These are phyloP conservation scores for Ametastegia equiseti DNA, from an alignment of 2,888 invertebrate species.

Conservation along the genomic window DNA sequence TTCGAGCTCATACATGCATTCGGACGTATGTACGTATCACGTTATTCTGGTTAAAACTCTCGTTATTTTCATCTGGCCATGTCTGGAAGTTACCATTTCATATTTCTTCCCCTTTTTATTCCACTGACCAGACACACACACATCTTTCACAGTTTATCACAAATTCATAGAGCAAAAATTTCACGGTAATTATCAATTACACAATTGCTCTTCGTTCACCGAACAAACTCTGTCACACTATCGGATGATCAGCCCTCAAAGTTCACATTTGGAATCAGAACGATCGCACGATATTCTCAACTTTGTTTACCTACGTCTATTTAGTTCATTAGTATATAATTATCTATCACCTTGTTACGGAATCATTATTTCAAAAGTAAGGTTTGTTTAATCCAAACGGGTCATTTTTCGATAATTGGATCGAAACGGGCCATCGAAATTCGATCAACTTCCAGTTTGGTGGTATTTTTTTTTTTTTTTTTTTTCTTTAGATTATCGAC, in stretches of 20 bases:
- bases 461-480: neutral
- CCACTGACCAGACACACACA: constrained; percentile 1
- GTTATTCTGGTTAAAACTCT: neutral
- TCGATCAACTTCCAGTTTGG: constrained; percentile 50
- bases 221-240: neutral
- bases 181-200: neutral
- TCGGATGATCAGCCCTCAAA: neutral
- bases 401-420: neutral
- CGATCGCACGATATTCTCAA: constrained; percentile 9
- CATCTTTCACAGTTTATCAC: constrained; percentile 7
- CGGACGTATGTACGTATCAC: constrained; percentile 16
- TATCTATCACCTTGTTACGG: constrained; percentile 17
- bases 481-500: neutral
- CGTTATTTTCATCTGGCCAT: neutral
- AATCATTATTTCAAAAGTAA: neutral
- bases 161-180: neutral
- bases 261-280: neutral
- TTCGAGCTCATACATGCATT: neutral
- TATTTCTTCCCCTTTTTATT: constrained; percentile 14
- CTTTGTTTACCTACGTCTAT: constrained; percentile 30
- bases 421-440: neutral
- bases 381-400: neutral
- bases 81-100: neutral
- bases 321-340: constrained; percentile 38
- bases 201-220: neutral